These are phyloP conservation scores for Episyrphus balteatus DNA, from an alignment of 1,140 invertebrate genomes.

Conservation along the genomic window DNA sequence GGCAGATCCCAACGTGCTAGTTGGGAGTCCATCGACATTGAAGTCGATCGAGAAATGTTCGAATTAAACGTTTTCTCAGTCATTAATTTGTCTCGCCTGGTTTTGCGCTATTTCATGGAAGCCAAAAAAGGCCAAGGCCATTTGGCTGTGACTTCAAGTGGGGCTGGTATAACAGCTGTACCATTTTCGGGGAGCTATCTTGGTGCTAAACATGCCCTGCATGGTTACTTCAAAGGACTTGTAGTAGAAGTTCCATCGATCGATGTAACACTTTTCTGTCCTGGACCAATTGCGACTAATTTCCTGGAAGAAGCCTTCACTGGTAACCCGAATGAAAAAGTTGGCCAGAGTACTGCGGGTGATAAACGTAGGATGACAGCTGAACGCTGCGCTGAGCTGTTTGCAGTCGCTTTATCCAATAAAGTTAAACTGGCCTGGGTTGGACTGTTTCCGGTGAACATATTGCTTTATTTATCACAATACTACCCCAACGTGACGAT, in stretches of 20 bases:
- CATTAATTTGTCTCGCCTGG: slow-evolving; percentile 57
- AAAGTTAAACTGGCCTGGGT: slow-evolving; percentile 68
- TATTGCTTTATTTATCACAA: slow-evolving; percentile 48
- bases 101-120: slow-evolving; percentile 51
- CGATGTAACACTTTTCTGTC: slow-evolving; percentile 60
- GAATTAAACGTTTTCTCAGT: slow-evolving; percentile 72
- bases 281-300: slow-evolving; percentile 63
- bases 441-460: slow-evolving; percentile 48
- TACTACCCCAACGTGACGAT: slow-evolving; percentile 53
- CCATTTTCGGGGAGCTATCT: slow-evolving; percentile 69
- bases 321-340: slow-evolving; percentile 44
- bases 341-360: slow-evolving; percentile 40
- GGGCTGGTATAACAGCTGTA: slow-evolving; percentile 55
- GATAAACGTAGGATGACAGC: slow-evolving; percentile 51
- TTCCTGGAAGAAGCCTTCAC: slow-evolving; percentile 63
- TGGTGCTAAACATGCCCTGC: slow-evolving; percentile 69
- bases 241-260: slow-evolving; percentile 48
- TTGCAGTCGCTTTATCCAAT: slow-evolving; percentile 65
- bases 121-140: slow-evolving; percentile 48
- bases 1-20: slow-evolving; percentile 66
- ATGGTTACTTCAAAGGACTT: slow-evolving; percentile 62
- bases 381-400: slow-evolving; percentile 60
- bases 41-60: slow-evolving; percentile 68
- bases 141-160: slow-evolving; percentile 60
- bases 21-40: slow-evolving; percentile 64